Conservation (phyloP, 2,888 invertebrate genomes). For the Apamea anceps region DNA sequence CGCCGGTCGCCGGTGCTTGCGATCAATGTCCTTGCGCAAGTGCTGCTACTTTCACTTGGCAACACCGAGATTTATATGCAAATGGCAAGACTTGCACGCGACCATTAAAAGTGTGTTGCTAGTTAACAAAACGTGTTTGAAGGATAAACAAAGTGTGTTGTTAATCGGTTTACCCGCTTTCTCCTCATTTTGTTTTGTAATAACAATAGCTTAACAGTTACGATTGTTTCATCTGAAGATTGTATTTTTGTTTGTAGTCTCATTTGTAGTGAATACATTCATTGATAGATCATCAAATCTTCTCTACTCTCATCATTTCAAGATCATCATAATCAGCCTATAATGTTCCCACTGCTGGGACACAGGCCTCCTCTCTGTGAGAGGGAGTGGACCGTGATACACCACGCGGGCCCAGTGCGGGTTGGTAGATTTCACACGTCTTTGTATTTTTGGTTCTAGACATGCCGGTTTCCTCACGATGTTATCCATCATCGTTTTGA, state of each 20-base stretch:
- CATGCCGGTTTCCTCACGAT: too few species aligned
- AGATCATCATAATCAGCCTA: background rate
- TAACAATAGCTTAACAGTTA: conserved; percentile 25
- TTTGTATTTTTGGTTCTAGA: too few species aligned
- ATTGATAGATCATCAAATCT: background rate
- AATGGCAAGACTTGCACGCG: conserved; percentile 59
- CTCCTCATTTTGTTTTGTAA: conserved; percentile 14
- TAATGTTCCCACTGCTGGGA: too few species aligned
- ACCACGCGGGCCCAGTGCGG: too few species aligned
- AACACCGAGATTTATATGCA: conserved; percentile 66
- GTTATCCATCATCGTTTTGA: too few species aligned
- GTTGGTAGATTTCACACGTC: too few species aligned
- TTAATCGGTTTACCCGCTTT: conserved; percentile 45
- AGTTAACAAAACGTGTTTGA: conserved; percentile 37
- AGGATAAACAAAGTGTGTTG: conserved; percentile 24
- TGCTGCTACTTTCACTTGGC: conserved; percentile 67
- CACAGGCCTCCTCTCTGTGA: background rate
- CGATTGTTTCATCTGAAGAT: background rate
- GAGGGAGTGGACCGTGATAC: background rate
- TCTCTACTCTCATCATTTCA: background rate
- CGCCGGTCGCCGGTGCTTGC: conserved; percentile 36
- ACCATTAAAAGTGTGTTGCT: conserved; percentile 40
- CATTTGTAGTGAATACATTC: background rate
- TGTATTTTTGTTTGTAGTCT: background rate
- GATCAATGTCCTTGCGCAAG: conserved; percentile 63